Conservation (phyloP, 2,113 vertebrate genomes). For the Rissa tridactyla region DNA sequence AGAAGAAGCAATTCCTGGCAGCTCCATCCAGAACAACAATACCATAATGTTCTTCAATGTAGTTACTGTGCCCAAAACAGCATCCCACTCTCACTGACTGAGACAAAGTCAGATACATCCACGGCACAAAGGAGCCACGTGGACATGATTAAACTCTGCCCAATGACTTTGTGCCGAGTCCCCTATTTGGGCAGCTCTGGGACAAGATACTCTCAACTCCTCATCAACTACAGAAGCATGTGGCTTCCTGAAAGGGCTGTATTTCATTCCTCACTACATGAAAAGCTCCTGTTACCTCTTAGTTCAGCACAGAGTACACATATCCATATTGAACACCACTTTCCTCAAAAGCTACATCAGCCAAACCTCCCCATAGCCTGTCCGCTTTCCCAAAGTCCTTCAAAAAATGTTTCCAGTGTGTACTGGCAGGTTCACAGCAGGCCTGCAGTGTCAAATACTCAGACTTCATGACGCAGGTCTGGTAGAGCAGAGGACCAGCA, state of each 20-base stretch:
- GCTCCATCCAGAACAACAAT: background rate
- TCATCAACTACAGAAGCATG: background rate
- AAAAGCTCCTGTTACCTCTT: background rate
- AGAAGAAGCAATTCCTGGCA: background rate
- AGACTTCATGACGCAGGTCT: background rate
- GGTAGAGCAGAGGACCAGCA: background rate
- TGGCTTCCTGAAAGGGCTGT: background rate
- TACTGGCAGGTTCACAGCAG: background rate
- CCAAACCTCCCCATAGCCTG: background rate
- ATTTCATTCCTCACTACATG: background rate
- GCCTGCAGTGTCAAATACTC: background rate
- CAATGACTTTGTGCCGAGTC: background rate
- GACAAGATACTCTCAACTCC: background rate
- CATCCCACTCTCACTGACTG: background rate
- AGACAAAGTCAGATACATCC: background rate
- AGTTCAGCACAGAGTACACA: background rate
- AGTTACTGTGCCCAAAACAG: background rate
- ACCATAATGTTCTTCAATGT: background rate
- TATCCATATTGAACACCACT: background rate
- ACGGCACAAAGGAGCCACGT: accelerated
- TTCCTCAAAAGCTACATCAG: background rate
- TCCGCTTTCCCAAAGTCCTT: background rate
- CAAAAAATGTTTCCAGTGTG: background rate
- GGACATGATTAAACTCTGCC: background rate
- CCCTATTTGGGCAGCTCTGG: background rate